Conservation (phyloP, 2,888 invertebrate genomes). For the Coelinius sp. region DNA sequence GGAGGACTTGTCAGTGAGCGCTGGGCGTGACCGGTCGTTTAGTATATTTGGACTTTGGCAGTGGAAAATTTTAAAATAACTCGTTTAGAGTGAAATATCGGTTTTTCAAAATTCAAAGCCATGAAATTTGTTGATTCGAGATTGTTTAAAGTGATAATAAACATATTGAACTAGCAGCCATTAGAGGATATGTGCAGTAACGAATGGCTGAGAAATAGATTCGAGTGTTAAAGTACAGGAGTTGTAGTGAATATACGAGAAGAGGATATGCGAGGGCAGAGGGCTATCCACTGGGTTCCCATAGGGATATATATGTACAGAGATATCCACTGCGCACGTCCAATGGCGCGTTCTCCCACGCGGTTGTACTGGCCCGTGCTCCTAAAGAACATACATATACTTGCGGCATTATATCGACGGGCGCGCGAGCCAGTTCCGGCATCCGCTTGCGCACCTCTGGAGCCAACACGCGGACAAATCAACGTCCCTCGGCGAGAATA, state of each 20-base stretch:
- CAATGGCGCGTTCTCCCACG: conserved; percentile 62
- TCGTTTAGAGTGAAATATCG: conserved; percentile 2
- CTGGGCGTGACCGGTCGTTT: conserved; percentile 49
- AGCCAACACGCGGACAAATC: conserved; percentile 43
- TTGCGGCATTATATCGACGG: conserved; percentile 19
- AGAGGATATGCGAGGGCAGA: conserved; percentile 38
- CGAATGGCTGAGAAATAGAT: conserved; percentile 66
- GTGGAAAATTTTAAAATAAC: background rate
- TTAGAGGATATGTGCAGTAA: conserved; percentile 52
- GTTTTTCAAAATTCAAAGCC: conserved; percentile 8
- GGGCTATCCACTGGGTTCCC: conserved; percentile 24
- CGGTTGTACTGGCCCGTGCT: conserved; percentile 49
- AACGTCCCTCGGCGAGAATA: conserved; percentile 45
- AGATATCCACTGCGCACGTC: conserved; percentile 41
- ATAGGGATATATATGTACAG: conserved; percentile 17
- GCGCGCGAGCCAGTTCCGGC: conserved; percentile 42
- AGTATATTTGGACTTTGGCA: conserved; percentile 39
- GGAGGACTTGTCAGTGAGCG: background rate
- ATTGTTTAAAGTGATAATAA: conserved; percentile 68
- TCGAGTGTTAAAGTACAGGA: conserved; percentile 50
- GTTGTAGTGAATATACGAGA: conserved; percentile 41
- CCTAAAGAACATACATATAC: conserved; percentile 19
- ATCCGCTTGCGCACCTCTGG: conserved; percentile 8
- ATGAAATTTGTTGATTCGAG: conserved; percentile 47
- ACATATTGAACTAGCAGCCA: conserved; percentile 57